These are phyloP conservation scores for Leptinotarsa juncta DNA, from an alignment of 2,888 invertebrate genomes.

Conservation along the genomic window DNA sequence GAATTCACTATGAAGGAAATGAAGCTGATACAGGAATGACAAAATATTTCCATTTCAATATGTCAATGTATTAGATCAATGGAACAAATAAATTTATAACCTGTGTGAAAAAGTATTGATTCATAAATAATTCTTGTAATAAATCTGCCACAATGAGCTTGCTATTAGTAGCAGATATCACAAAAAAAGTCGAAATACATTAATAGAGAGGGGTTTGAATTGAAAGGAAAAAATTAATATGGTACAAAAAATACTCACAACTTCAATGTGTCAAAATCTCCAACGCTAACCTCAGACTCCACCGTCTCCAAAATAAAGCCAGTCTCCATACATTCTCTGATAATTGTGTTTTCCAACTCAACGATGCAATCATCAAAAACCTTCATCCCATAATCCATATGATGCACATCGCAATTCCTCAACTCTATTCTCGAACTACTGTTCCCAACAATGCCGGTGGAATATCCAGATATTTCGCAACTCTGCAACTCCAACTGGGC, in stretches of 20 bases:
- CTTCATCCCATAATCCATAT: conserved; percentile 62
- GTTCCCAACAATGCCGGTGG: conserved; percentile 68
- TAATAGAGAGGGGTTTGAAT: no score
- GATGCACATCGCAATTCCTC: conserved; percentile 58
- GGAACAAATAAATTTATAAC: no score
- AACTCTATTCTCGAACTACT: conserved; percentile 61
- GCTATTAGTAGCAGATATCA: no score
- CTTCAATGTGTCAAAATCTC: conserved; percentile 57
- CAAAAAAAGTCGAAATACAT: no score
- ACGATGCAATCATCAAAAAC: conserved; percentile 65
- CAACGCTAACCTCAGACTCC: conserved; percentile 53
- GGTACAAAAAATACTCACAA: conserved; percentile 53
- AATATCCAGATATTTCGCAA: conserved; percentile 68
- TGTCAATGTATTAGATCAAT: no score
- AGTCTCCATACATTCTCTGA: conserved; percentile 66
- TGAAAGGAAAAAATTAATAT: neutral
- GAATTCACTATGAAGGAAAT: no score
- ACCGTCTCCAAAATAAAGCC: conserved; percentile 69
- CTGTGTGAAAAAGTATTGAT: no score
- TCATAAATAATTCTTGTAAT: no score
- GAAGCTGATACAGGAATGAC: no score
- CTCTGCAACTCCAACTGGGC: conserved; percentile 65
- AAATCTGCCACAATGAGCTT: no score
- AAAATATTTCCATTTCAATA: no score
- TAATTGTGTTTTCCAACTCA: conserved; percentile 59